Percentiles rank a stretch among this genome's conserved stretches.
phyloP scores from a whole-genome alignment of 2,888 invertebrate genomes.

The Empis livida region DNA sequence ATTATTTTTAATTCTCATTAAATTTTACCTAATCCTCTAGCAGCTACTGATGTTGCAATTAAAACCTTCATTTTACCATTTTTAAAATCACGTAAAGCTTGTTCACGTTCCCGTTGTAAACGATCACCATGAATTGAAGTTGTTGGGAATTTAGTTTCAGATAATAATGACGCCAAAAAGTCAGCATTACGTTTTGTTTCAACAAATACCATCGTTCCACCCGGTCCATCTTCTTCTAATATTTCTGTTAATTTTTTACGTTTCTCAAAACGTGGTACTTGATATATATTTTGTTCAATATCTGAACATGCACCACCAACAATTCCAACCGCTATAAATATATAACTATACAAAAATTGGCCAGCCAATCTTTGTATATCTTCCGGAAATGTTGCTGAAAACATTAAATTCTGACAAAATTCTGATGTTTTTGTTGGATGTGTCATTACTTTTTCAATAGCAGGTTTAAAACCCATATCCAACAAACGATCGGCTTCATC shows the following conservation, averaged over 20 bases:
- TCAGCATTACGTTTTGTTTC: conserved; percentile 84
- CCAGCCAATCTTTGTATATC: conserved; percentile 83
- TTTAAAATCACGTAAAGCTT: conserved; percentile 83
- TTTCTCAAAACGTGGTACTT: conserved; percentile 61
- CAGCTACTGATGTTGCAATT: conserved; percentile 91
- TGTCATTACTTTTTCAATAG: conserved; percentile 72
- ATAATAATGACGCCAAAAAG: conserved; percentile 71
- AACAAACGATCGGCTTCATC: conserved; percentile 99
- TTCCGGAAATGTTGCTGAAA: conserved; percentile 98
- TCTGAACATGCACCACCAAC: conserved; percentile 89
- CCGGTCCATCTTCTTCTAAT: conserved; percentile 14
- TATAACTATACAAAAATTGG: conserved; percentile 62
- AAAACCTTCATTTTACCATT: conserved; percentile 61
- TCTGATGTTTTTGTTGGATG: conserved; percentile 58
- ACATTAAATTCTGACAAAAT: conserved; percentile 96
- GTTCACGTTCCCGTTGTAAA: conserved; percentile 88
- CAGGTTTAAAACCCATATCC: conserved; percentile 99
- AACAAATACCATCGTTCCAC: conserved; percentile 72
- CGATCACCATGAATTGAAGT: conserved; percentile 98
- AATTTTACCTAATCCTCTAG: conserved; percentile 63
- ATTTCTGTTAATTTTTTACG: conserved; percentile 48
- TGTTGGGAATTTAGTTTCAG: conserved; percentile 70
- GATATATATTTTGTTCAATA: conserved; percentile 66
- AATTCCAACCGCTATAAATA: conserved; percentile 83
- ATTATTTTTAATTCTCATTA: background rate